Conservation (phyloP, 1,140 invertebrate genomes). For the Heliconius congener region DNA sequence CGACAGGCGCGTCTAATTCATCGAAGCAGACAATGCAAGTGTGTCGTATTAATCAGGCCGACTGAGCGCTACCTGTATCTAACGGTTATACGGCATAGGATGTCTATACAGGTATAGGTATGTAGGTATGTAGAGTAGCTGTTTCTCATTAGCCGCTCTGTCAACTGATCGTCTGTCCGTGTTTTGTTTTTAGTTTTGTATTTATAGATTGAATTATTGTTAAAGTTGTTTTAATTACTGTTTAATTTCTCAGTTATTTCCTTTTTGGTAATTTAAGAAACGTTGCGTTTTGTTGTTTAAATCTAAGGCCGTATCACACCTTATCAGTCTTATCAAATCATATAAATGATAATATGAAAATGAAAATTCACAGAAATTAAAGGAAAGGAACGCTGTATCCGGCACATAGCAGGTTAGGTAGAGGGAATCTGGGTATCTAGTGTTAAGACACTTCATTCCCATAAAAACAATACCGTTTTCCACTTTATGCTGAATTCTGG, state of each 20-base stretch:
- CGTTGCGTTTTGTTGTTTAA: too few species aligned
- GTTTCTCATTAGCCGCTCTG: not conserved
- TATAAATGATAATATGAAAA: too few species aligned
- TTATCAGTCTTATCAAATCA: not conserved
- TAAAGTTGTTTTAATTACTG: too few species aligned
- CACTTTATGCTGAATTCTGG: not conserved
- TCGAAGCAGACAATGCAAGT: constrained; percentile 10
- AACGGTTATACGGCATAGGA: too few species aligned
- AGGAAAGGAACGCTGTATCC: too few species aligned
- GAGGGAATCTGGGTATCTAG: not conserved
- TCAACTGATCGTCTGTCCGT: not conserved
- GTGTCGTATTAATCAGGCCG: constrained; percentile 14
- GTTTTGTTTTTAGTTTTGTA: not conserved
- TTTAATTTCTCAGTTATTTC: too few species aligned
- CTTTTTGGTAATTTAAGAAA: too few species aligned
- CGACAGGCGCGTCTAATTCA: not conserved
- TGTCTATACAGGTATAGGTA: not conserved
- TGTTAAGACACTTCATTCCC: not conserved
- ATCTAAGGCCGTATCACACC: not conserved
- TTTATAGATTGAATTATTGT: too few species aligned
- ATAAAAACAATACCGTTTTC: too few species aligned
- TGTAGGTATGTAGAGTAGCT: not conserved
- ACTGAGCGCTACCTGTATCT: not conserved
- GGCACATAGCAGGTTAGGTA: too few species aligned
- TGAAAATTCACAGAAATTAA: too few species aligned